phyloP scores from a whole-genome alignment of 2,113 vertebrate genomes.

The Orthonyx spaldingii region DNA sequence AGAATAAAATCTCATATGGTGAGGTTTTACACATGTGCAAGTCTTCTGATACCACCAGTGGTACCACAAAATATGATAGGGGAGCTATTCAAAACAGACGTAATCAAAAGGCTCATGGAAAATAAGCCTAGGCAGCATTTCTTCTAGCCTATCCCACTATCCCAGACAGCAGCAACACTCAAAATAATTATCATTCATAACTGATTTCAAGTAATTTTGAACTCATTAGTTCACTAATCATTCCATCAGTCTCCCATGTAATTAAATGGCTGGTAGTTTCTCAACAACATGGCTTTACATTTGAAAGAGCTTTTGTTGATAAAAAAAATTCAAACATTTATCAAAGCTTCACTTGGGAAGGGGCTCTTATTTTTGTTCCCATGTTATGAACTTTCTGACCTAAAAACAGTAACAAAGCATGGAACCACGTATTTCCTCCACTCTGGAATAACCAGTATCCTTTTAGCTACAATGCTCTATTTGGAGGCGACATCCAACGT shows the following conservation, averaged over 20 bases:
- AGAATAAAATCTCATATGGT: neutral
- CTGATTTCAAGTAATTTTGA: neutral
- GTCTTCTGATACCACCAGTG: neutral
- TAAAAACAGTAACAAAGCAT: neutral
- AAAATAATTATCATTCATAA: neutral
- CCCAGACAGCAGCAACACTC: neutral
- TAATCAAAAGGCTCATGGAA: neutral
- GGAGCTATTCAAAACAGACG: neutral
- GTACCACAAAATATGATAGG: neutral
- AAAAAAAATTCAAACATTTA: neutral
- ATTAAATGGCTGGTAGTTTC: neutral
- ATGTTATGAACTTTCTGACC: neutral
- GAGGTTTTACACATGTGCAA: neutral
- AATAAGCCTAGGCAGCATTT: neutral
- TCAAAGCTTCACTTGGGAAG: neutral
- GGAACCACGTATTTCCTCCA: neutral
- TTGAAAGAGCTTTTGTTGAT: neutral
- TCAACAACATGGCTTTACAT: neutral
- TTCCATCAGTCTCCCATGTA: neutral
- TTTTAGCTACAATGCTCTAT: neutral
- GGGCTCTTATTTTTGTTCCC: neutral
- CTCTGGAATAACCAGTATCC: neutral
- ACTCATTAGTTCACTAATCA: neutral
- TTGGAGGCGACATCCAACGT: neutral
- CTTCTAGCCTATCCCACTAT: neutral